Conservation (phyloP, 1,140 invertebrate genomes). For the Drosophila ercepeae region DNA sequence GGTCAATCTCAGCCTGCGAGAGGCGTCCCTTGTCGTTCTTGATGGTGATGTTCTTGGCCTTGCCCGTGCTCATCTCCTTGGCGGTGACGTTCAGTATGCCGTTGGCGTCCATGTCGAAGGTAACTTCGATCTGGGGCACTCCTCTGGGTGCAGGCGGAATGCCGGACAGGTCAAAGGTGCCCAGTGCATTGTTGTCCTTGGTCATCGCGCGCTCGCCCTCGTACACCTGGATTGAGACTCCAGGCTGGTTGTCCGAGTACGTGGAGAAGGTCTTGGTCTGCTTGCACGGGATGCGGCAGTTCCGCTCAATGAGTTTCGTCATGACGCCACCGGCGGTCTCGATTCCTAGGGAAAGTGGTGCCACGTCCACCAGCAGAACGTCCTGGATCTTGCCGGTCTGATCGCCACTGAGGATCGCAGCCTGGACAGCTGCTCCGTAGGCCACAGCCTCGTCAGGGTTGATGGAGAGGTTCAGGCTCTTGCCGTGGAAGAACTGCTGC, state of each 20-base stretch:
- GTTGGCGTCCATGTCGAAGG: conserved; percentile 87
- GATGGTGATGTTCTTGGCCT: conserved; percentile 91
- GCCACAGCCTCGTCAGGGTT: conserved; percentile 93
- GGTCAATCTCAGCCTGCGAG: conserved; percentile 92
- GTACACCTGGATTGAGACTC: conserved; percentile 88
- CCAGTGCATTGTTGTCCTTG: conserved; percentile 90
- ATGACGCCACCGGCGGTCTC: conserved; percentile 86
- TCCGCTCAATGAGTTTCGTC: conserved; percentile 88
- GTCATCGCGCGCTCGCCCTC: conserved; percentile 90
- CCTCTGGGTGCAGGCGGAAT: conserved; percentile 93
- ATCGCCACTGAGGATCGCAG: conserved; percentile 89
- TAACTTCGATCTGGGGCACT: conserved; percentile 91
- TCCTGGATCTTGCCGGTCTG: conserved; percentile 90
- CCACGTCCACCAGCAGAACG: conserved; percentile 85
- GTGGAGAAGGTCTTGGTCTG: conserved; percentile 88
- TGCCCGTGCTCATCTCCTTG: conserved; percentile 85
- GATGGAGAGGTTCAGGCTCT: conserved; percentile 88
- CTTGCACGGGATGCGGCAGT: conserved; percentile 87
- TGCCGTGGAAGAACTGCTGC: conserved; percentile 88
- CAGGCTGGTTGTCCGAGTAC: conserved; percentile 89
- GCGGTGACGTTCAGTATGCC: conserved; percentile 88
- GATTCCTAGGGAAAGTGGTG: conserved; percentile 85
- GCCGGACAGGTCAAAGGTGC: conserved; percentile 91
- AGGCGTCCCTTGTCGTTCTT: conserved; percentile 93
- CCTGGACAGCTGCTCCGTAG: conserved; percentile 90